Base-by-base conservation (phyloP, 2,797 vertebrate genomes). In the Gallinago stenura region DNA sequence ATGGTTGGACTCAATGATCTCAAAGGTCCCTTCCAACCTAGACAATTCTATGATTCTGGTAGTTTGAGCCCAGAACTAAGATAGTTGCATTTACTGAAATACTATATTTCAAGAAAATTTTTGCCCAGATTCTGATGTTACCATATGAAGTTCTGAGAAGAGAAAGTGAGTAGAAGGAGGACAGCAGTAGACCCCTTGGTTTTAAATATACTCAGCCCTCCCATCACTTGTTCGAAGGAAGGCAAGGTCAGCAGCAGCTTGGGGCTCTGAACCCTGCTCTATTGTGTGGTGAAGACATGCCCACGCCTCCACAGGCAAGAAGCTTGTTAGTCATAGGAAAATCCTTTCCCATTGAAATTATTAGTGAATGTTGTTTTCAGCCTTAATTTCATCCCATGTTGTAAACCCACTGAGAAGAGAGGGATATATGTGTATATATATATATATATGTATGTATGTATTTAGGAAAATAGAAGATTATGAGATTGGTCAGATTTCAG, bases 291-390 rank as follows among this genome's bases (percentile, higher is more conserved):
- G 65, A 45, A 76, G 85, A 58, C 54, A 31, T 61, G 54, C 50
- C 58, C 61, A 69, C 4, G 7, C 65, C 68, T 95, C 90, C 80
- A 92, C 39, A 82, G 51, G 62, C 72, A 60, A 84, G 51, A 66
- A 75, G 28, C 39, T 71, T 54, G 51, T 69, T 90, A 90, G 70
- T 82, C 86, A 70, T 17, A 84, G 73, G 66, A 93, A 90, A 94
- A 83, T 81, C 53, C 57, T 93, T 88, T 91, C 37, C 57, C 33
- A 54, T 71, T 93, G 35, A 71, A 95, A 69, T 62, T 81, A 78
- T 33, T 88, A 65, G n/a, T 45, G 68, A 90, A 76, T 83, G 60
- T 80, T 87, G 30, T 78, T 94, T 95, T 81, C 79, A 60, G 46
- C 43, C 45, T 72, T 77, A 58, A 41, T 93, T 93, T 87, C 45